Conservation (phyloP, 2,113 vertebrate species). For the Naja naja region DNA sequence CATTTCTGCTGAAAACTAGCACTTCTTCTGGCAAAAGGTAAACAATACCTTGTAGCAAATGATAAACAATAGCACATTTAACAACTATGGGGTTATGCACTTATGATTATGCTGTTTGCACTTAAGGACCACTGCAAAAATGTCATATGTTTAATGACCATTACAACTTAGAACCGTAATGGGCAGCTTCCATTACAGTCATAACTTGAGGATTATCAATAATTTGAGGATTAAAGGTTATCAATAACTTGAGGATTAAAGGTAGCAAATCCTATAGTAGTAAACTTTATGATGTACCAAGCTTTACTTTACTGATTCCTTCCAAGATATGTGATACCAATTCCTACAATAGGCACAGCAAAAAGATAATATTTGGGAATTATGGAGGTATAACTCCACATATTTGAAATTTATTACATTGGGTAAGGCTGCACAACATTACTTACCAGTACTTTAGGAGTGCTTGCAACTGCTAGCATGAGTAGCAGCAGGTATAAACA, state of each 20-base stretch:
- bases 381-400: background rate
- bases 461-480: background rate
- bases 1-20: background rate
- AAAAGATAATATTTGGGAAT: background rate
- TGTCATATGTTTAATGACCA: too few species aligned
- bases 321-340: background rate
- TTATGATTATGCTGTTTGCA: too few species aligned
- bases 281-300: background rate
- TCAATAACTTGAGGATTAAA: background rate
- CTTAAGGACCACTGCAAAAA: too few species aligned
- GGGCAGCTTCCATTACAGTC: too few species aligned
- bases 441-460: background rate
- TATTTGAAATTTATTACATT: background rate
- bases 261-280: background rate
- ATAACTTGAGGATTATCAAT: too few species aligned
- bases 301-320: background rate
- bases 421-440: background rate
- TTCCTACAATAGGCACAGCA: background rate
- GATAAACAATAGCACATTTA: too few species aligned
- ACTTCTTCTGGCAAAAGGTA: too few species aligned
- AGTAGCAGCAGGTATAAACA: background rate
- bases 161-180: too few species aligned
- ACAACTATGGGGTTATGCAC: too few species aligned
- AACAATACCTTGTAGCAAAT: too few species aligned
- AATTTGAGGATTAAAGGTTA: too few species aligned